Evolutionary conservation across 1,140 invertebrate genomes (phyloP), one percentile per base, ranked within the genome.

Genomic region (Panulirus ornatus): DNA sequence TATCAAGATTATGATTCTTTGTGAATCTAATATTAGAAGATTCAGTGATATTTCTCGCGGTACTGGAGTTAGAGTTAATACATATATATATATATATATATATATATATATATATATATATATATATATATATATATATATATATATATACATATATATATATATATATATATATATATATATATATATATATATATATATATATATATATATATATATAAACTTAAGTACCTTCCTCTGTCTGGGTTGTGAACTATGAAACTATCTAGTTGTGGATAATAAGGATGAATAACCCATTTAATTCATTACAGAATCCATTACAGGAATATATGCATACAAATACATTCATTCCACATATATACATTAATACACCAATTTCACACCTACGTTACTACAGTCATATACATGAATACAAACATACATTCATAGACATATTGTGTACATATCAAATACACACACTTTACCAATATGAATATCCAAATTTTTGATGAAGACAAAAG

Each of bases 81-180:
- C n/a, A n/a, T n/a, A 11, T 11, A 58, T 58, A 58, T 58, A 58
- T 58, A 58, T 58, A 58, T 58, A 58, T 58, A 58, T 58, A 58
- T 58, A 58, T 58, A 58, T 58, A 58, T 58, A 58, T 58, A 58
- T 58, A 58, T 58, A 58, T 58, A 58, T 58, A 58, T 58, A 58
- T 58, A 58, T 58, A 58, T 58, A 58, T 58, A 58, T 58, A 58
- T 58, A 58, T 58, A 58, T 58, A 58, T 58, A 58, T 58, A 58
- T 58, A 58, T 58, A 58, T 58, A 58, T 58, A 58, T 58, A 58
- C 22, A 58, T 58, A 58, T 58, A 58, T 58, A 58, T 58, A 58
- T 58, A 58, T 58, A 58, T 11, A 58, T 58, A 58, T 58, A 58
- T 58, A 58, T 58, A 58, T 58, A 58, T 58, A 58, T 58, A 58